Conservation (phyloP, 2,888 invertebrate species). For the Carcina quercana region DNA sequence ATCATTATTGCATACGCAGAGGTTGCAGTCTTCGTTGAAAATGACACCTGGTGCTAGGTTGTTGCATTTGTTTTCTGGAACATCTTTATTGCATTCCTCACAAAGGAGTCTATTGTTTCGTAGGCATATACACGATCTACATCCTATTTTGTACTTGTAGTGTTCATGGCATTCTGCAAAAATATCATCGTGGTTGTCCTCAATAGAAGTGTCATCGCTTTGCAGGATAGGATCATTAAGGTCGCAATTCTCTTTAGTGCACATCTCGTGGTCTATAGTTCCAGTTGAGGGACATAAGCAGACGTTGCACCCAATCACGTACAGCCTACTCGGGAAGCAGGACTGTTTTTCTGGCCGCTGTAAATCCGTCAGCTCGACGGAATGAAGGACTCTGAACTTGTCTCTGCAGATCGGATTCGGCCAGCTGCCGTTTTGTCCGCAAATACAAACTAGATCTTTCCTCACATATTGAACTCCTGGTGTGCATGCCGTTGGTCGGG, state of each 20-base stretch:
- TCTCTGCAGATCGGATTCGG: constrained; percentile 56
- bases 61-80: constrained; percentile 25
- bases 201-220: background rate
- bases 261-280: constrained; percentile 30
- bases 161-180: constrained; percentile 50
- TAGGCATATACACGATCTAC: constrained; percentile 67
- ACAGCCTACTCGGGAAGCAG: constrained; percentile 39
- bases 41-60: constrained; percentile 30
- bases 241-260: constrained; percentile 39
- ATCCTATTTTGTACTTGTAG: constrained; percentile 58
- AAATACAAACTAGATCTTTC: constrained; percentile 40
- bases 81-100: constrained; percentile 32
- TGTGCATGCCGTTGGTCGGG: constrained; percentile 30
- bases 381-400: constrained; percentile 40
- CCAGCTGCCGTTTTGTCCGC: constrained; percentile 51
- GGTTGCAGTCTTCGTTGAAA: constrained; percentile 67
- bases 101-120: constrained; percentile 60
- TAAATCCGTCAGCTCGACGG: constrained; percentile 27
- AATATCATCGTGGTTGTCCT: constrained; percentile 25
- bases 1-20: constrained; percentile 59
- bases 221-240: constrained; percentile 23
- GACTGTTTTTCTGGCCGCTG: constrained; percentile 18
- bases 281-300: constrained; percentile 44
- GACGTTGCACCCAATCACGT: constrained; percentile 49
- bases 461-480: constrained; percentile 44